These are phyloP conservation scores for Catagonus wagneri DNA, from an alignment of 2,113 vertebrate species.

Conservation along the genomic window DNA sequence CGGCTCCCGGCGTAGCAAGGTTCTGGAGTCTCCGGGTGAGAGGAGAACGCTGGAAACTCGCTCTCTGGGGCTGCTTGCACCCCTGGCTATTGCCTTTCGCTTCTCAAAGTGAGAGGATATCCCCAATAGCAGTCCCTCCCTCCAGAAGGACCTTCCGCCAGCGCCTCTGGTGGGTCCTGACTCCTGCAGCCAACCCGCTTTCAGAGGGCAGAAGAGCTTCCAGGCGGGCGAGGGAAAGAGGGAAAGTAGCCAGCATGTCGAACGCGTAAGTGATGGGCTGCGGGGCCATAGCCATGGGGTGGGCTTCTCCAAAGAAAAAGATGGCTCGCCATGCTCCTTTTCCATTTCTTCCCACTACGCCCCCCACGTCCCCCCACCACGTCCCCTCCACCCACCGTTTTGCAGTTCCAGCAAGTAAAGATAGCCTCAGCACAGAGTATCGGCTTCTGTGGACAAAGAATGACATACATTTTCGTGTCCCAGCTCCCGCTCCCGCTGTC, in stretches of 20 bases:
- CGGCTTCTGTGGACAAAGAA: background rate
- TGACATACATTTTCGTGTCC: rapidly evolving
- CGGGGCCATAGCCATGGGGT: rapidly evolving
- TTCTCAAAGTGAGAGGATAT: background rate
- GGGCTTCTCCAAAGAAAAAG: background rate
- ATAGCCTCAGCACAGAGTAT: background rate
- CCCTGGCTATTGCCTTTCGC: background rate
- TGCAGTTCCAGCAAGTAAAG: background rate
- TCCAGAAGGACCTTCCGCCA: background rate
- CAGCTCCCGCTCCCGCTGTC: rapidly evolving
- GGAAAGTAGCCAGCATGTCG: conserved; percentile 67
- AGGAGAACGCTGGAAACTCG: background rate
- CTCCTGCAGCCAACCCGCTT: background rate
- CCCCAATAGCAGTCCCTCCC: background rate
- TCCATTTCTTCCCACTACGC: background rate
- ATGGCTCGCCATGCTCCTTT: background rate
- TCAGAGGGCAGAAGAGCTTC: conserved; percentile 8
- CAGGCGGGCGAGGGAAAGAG: background rate
- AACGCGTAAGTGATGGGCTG: conserved; percentile 65
- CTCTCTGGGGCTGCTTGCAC: background rate
- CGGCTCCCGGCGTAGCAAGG: rapidly evolving
- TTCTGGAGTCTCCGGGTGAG: background rate
- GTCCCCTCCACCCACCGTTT: no score
- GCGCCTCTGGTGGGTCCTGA: background rate
- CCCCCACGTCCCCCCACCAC: background rate